Conservation (phyloP, 2,888 invertebrate genomes). For the Caenorhabditis afra region DNA sequence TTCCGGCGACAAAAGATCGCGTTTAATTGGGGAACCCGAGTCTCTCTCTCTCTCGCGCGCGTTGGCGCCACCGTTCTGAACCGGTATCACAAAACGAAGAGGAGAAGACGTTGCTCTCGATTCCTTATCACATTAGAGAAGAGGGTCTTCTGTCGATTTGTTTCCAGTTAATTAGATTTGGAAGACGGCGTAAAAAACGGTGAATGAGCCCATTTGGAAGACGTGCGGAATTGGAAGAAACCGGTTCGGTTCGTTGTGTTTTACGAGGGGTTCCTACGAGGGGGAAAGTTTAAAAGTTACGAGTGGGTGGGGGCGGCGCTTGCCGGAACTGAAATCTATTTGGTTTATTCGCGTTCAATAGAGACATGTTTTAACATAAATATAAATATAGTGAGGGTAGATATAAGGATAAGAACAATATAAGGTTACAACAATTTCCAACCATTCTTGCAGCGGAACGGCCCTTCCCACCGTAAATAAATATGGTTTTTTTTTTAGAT, state of each 20-base stretch:
- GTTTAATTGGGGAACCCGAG: constrained; percentile 14
- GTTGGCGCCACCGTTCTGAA: constrained; percentile 51
- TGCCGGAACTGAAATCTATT: no score
- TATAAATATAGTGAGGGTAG: no score
- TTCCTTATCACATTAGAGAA: constrained; percentile 49
- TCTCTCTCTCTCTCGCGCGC: no score
- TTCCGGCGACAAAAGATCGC: constrained; percentile 50
- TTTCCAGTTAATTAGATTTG: constrained; percentile 48
- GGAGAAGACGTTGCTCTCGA: neutral
- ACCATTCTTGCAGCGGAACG: no score
- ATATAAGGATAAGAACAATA: no score
- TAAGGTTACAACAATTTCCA: no score
- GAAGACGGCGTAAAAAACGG: constrained; percentile 12
- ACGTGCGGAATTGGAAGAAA: constrained; percentile 10
- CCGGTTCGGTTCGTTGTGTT: constrained; percentile 21
- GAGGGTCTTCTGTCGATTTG: constrained; percentile 3
- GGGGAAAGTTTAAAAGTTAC: no score
- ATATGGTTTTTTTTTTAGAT: no score
- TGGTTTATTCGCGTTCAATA: no score
- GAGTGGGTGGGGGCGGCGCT: no score
- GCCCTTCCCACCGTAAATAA: no score
- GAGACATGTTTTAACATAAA: no score
- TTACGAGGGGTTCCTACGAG: neutral
- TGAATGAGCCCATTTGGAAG: constrained; percentile 28
- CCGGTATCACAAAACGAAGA: constrained; percentile 22